Conservation (phyloP, 2,888 invertebrate species). For the Dryococelus australis region DNA sequence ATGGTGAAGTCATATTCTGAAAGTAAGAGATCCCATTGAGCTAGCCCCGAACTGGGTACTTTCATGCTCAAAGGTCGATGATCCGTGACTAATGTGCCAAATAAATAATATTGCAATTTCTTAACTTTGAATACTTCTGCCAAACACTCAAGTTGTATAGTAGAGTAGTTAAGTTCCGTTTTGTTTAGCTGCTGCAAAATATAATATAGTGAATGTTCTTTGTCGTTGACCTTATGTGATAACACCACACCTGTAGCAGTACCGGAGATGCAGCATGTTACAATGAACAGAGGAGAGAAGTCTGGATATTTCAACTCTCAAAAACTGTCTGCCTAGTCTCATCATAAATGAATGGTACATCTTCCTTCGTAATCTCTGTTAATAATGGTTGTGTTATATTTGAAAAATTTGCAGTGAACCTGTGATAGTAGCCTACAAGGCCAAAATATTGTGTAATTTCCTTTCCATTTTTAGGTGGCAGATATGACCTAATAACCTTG, state of each 20-base stretch:
- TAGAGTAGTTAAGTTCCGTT: conserved; percentile 44
- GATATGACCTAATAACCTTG: not conserved
- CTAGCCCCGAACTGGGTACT: conserved; percentile 36
- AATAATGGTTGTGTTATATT: conserved; percentile 49
- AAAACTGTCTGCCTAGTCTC: not conserved
- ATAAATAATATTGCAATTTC: conserved; percentile 45
- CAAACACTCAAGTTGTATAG: conserved; percentile 44
- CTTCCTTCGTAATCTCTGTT: conserved; percentile 48
- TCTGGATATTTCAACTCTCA: conserved; percentile 48
- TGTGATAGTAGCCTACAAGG: conserved; percentile 50
- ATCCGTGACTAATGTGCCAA: conserved; percentile 43
- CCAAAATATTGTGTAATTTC: conserved; percentile 37
- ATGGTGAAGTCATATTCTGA: conserved; percentile 39
- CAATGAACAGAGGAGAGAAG: conserved; percentile 44
- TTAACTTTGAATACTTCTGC: conserved; percentile 45
- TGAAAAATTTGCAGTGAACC: conserved; percentile 49
- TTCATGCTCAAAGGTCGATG: conserved; percentile 37
- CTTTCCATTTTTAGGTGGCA: too few relatives aligned
- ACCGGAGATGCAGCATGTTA: conserved; percentile 49
- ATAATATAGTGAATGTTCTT: conserved; percentile 45
- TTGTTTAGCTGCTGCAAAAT: conserved; percentile 42
- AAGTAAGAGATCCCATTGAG: conserved; percentile 36
- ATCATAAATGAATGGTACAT: conserved; percentile 44
- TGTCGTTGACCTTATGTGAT: conserved; percentile 44
- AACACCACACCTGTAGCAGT: conserved; percentile 49